These are phyloP conservation scores for Ceratosolen solmsi DNA, from an alignment of 1,140 invertebrate species.

Conservation along the genomic window DNA sequence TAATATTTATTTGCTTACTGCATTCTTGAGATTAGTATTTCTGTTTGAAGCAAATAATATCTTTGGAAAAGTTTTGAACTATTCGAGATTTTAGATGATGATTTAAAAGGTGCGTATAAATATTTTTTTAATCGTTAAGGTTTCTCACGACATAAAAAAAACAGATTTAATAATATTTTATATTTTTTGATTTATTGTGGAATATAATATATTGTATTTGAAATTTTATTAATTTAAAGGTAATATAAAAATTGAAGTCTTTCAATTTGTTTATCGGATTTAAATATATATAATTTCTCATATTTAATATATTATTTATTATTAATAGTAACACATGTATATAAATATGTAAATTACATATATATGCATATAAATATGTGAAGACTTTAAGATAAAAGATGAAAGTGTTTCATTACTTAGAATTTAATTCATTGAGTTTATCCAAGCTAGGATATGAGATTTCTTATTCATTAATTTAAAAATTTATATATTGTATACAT, in stretches of 20 bases:
- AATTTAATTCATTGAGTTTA: background rate
- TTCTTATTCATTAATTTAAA: background rate
- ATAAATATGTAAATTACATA: background rate
- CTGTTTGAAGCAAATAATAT: too few relatives aligned
- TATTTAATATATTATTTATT: background rate
- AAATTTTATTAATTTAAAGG: too few relatives aligned
- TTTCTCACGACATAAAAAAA: too few relatives aligned
- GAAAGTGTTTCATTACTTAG: background rate
- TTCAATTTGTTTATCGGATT: background rate
- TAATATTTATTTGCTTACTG: too few relatives aligned
- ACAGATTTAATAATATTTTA: background rate
- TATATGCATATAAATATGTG: too few relatives aligned
- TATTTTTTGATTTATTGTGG: background rate
- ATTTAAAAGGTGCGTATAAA: too few relatives aligned
- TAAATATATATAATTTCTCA: background rate
- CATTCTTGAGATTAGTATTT: too few relatives aligned
- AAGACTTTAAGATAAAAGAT: too few relatives aligned
- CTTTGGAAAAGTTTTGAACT: too few relatives aligned
- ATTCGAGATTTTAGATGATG: too few relatives aligned
- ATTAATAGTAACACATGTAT: background rate
- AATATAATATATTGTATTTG: background rate
- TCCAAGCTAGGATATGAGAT: background rate
- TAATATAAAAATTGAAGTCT: background rate
- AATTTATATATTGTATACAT: background rate
- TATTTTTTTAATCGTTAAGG: too few relatives aligned